Base-by-base conservation (phyloP, 2,888 invertebrate genomes). In the Invenusta paracnida region DNA sequence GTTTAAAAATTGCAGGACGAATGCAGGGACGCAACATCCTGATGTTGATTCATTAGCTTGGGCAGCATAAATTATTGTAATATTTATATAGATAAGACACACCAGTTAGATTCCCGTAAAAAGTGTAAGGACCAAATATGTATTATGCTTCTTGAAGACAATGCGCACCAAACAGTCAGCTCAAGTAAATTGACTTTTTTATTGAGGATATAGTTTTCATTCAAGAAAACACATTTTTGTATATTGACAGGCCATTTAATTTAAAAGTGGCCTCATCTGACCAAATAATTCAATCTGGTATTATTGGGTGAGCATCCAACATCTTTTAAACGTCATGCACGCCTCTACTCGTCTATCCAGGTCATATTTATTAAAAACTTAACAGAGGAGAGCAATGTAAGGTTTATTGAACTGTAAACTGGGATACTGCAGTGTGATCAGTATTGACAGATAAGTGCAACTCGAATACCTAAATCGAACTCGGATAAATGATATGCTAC, bases 361-460 rank as follows among this genome's bases (percentile, higher is more conserved):
- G 2, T 73, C 25, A 23, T 73, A 5, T 73, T 73, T 23, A 73
- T 73, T 73, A 5, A 73, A 73, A 73, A 23, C 73, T 73, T 48
- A 5, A 48, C 48, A 48, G 5, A 48, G 48, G 48, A 5, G 48
- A 48, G 48, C 5, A 48, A 48, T 48, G 48, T 48, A 11, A 48
- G 48, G 48, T 17, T 48, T 48, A 48, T 73, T 73, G 11, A 73
- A 23, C 73, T 13, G 11, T 73, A 13, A n/a, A 25, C 73, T 23
- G 23, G 5, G 73, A 5, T 73, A 73, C 27, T 25, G 17, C 48
- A n/a, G 2, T 73, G 73, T 25, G 23, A 73, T 23, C 73, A 13
- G 27, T 73, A 73, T 73, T 73, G 73, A 23, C 73, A 73, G 73
- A 73, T 73, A 73, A 73, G 5, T 48, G 48, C n/a, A n/a, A n/a